Evolutionary conservation across 2,797 vertebrate genomes (phyloP), one percentile per base, ranked within the genome.

Genomic region (Oryzias dopingdopingensis): DNA sequence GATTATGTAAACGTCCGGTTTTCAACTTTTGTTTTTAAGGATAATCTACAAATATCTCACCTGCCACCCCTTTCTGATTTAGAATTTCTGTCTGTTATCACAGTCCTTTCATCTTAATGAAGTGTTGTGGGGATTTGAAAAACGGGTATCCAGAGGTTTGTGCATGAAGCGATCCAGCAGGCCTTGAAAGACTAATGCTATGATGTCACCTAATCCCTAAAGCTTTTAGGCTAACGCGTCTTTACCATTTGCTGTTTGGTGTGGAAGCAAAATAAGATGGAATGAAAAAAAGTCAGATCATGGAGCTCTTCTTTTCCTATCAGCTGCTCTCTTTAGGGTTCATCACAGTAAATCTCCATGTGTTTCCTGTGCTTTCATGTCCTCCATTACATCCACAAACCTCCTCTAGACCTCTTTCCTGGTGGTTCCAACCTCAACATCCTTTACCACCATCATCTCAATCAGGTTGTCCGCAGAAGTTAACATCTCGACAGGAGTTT

Each of bases 1-100:
- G 67, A 78, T 85, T 81, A 82, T 80, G 67, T 70, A 79, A 86
- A 89, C 65, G 52, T 73, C 76, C 70, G 57, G 59, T 58, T 48
- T 52, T 51, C 40, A 59, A 49, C 63, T 57, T 49, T 47, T 56
- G 82, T 88, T 79, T 85, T 85, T 89, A 44, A 79, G 53, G 51
- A 2, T 10, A 40, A 48, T 57, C 81, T 70, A 23, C 53, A 65
- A 54, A 46, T 51, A 18, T 42, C 61, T 50, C 47, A 41, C 18
- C 41, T 17, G 17, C 43, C 41, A 7, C 4, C 20, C 47, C 6
- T 15, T 13, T 16, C 2, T 44, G 8, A 23, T 10, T 15, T 16
- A 5, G n/a, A 18, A 18, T n/a, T 18, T 4, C 43, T 7, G 17
- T 16, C 17, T 44, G 17, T 44, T 8, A 44, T 58, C 44, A 17